Conservation (phyloP, 2,797 vertebrate genomes). For the Bufotes viridis region DNA sequence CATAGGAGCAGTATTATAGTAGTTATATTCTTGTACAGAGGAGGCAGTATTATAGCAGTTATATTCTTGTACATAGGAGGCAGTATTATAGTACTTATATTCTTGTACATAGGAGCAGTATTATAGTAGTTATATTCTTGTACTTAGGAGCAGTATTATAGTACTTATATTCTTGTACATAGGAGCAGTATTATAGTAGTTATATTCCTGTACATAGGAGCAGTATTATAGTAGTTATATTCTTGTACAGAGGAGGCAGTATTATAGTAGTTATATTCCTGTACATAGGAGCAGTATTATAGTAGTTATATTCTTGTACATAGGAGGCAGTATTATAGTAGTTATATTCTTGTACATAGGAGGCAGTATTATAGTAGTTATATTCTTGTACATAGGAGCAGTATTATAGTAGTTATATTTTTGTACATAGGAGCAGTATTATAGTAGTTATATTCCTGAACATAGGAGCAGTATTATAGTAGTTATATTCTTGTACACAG, state of each 20-base stretch:
- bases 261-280: neutral
- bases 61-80: neutral
- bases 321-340: neutral
- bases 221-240: neutral
- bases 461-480: neutral
- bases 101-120: neutral
- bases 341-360: neutral
- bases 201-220: neutral
- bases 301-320: neutral
- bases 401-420: neutral
- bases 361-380: slow-evolving; percentile 8
- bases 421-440: neutral
- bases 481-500: neutral
- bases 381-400: too few species aligned
- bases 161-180: neutral
- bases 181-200: neutral
- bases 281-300: slow-evolving; percentile 4
- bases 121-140: neutral
- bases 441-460: neutral
- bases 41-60: neutral
- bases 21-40: neutral
- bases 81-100: neutral
- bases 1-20: neutral
- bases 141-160: neutral
- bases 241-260: neutral